phyloP scores from a whole-genome alignment of 2,888 invertebrate species.

The Chloromyia formosa region DNA sequence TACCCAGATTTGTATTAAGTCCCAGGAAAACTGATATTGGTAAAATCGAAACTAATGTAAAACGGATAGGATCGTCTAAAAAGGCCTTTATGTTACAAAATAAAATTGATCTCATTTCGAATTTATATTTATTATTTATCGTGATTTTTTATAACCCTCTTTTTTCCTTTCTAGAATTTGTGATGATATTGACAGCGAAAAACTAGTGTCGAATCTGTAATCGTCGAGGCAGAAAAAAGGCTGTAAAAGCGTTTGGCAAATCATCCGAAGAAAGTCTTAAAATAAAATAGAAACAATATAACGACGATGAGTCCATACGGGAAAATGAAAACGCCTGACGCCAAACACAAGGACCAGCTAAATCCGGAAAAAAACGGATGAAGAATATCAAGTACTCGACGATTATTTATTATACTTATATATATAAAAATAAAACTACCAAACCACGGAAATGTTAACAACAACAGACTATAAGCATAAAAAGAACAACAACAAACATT shows the following conservation, averaged over 20 bases:
- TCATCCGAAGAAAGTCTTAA: background rate
- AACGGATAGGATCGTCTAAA: too few relatives aligned
- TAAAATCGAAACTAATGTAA: too few relatives aligned
- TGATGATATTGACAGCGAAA: conserved; percentile 84
- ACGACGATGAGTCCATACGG: background rate
- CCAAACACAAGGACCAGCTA: conserved; percentile 33
- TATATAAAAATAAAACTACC: conserved; percentile 17
- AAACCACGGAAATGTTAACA: conserved; percentile 9
- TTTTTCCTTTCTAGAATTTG: conserved; percentile 78
- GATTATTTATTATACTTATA: conserved; percentile 23
- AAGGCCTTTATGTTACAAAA: too few relatives aligned
- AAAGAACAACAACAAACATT: background rate
- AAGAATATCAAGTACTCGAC: conserved; percentile 34
- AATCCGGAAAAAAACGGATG: conserved; percentile 16
- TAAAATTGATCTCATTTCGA: too few relatives aligned
- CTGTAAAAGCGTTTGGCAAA: conserved; percentile 8
- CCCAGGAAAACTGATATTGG: too few relatives aligned
- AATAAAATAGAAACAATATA: background rate
- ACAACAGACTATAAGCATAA: background rate
- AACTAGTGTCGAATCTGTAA: conserved; percentile 69
- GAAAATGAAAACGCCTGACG: conserved; percentile 3
- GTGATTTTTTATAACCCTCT: too few relatives aligned
- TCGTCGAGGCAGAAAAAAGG: conserved; percentile 54
- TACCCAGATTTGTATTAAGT: too few relatives aligned
- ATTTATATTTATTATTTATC: too few relatives aligned